phyloP scores from a whole-genome alignment of 1,140 invertebrate species.

The Coelopa frigida region DNA sequence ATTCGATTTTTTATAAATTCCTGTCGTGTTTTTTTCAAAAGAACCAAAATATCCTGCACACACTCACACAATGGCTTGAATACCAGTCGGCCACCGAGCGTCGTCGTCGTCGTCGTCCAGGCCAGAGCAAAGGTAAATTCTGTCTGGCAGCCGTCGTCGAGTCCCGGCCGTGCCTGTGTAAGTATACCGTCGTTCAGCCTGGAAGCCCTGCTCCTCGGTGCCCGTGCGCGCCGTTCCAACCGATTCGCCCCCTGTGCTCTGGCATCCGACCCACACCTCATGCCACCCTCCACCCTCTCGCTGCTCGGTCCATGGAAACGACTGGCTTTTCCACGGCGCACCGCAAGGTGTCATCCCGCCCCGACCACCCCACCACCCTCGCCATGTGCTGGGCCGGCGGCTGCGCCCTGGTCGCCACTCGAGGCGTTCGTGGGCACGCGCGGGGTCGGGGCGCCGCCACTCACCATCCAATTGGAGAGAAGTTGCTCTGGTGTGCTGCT shows the following conservation, averaged over 20 bases:
- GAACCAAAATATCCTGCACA: conserved; percentile 12
- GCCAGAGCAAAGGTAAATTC: conserved; percentile 46
- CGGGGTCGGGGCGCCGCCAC: too few relatives aligned
- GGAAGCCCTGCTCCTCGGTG: conserved; percentile 34
- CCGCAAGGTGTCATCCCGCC: too few relatives aligned
- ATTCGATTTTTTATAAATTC: conserved; percentile 2
- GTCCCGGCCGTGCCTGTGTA: conserved; percentile 15
- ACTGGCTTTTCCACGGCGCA: conserved; percentile 13
- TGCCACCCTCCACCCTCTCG: conserved; percentile 11
- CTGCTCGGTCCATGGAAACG: too few relatives aligned
- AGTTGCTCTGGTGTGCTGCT: too few relatives aligned
- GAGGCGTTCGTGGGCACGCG: too few relatives aligned
- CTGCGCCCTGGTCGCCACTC: too few relatives aligned
- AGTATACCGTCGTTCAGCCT: conserved; percentile 17
- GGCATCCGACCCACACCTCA: conserved; percentile 1
- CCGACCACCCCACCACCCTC: too few relatives aligned
- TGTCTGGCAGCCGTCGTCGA: conserved; percentile 29
- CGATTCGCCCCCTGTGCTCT: too few relatives aligned
- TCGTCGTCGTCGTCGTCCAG: conserved; percentile 44
- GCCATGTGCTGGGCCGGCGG: too few relatives aligned
- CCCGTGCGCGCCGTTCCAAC: conserved; percentile 9
- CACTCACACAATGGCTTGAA: conserved; percentile 12
- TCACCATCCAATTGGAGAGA: conserved; percentile 13
- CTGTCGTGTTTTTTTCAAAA: conserved; percentile 1
- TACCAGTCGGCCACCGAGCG: conserved; percentile 38